Evolutionary conservation across 1,140 invertebrate genomes (phyloP).

Genomic region (Mya arenaria): DNA sequence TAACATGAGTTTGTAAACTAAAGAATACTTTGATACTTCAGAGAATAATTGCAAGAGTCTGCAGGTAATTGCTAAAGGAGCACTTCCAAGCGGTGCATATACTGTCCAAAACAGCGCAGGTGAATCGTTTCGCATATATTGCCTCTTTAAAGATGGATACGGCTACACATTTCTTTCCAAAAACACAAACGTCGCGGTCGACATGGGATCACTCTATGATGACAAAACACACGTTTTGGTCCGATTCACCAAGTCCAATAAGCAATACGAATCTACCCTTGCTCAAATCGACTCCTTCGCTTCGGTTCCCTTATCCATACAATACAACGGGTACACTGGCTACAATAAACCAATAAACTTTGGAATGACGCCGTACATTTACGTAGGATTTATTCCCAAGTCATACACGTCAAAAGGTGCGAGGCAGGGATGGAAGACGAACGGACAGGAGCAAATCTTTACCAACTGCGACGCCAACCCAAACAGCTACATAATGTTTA

Average conservation of each 20-base stretch:
- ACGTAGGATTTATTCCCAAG: slow-evolving; percentile 21
- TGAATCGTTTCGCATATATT: slow-evolving; percentile 18
- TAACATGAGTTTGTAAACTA: no score
- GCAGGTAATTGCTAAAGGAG: background rate
- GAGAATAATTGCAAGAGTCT: background rate
- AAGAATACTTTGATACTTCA: no score
- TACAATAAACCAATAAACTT: background rate
- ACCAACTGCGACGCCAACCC: slow-evolving; percentile 40
- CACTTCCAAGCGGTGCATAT: slow-evolving; percentile 9
- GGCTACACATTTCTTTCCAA: slow-evolving; percentile 44
- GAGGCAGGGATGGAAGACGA: slow-evolving; percentile 16
- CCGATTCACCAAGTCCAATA: background rate
- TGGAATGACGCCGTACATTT: slow-evolving; percentile 27
- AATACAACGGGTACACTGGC: slow-evolving; percentile 10
- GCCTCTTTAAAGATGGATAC: background rate
- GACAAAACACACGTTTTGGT: slow-evolving; percentile 21
- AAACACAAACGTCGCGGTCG: slow-evolving; percentile 5
- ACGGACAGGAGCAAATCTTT: slow-evolving; percentile 27
- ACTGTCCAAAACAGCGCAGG: slow-evolving; percentile 12
- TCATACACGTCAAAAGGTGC: background rate
- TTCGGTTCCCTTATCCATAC: background rate
- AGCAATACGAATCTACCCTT: slow-evolving; percentile 1
- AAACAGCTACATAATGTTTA: slow-evolving; percentile 45
- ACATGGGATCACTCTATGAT: slow-evolving; percentile 8
- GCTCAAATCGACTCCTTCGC: background rate